Base-by-base conservation (phyloP, 2,113 vertebrate species). In the Arvicanthis niloticus region DNA sequence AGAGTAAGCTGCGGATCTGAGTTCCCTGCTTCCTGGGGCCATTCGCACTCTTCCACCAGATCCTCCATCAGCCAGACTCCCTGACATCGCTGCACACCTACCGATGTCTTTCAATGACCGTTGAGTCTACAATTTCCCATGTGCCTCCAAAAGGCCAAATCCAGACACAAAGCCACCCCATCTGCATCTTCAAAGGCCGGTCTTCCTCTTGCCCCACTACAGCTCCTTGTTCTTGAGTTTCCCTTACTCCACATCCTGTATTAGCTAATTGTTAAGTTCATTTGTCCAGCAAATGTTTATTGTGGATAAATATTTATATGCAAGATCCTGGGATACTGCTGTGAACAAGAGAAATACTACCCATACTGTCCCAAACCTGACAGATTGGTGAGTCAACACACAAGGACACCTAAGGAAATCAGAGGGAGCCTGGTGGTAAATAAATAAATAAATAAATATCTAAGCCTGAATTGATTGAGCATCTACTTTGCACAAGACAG, bases 211-310 rank as follows among this genome's bases (percentile, higher is more conserved):
- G 5, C 7, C 65, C 26, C 56, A 67, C 15, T n/a, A 42, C 19
- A 91, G 81, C 85, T 95, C 19, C 53, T 94, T 91, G 29, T 91
- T 45, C 70, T 91, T 80, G 87, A 88, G 34, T 75, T 89, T 11
- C 95, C 19, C 73, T 89, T 65, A 68, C 72, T 89, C 31, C 40
- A 60, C 40, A 92, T 88, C 7, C 5, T 31, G 42, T 82, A 58
- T 93, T 91, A 65, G 60, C 65, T 72, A 17, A 87, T 87, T 87
- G 88, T 48, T 80, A 88, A 93, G 68, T 53, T 72, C 37, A 56
- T 82, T 93, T 72, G 73, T 91, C 93, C 37, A 60, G 48, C 62
- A 85, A 29, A 80, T 93, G 85, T 96, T 89, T 76, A 48, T 80
- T 91, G 70, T 75, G 31, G 21, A 88, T 67, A 88, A 29, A 88